A percentile compares a stretch with the other conserved stretches of the same genome.
Evolutionary conservation across 2,113 vertebrate species (phyloP).

Genomic region (Centrocercus urophasianus): DNA sequence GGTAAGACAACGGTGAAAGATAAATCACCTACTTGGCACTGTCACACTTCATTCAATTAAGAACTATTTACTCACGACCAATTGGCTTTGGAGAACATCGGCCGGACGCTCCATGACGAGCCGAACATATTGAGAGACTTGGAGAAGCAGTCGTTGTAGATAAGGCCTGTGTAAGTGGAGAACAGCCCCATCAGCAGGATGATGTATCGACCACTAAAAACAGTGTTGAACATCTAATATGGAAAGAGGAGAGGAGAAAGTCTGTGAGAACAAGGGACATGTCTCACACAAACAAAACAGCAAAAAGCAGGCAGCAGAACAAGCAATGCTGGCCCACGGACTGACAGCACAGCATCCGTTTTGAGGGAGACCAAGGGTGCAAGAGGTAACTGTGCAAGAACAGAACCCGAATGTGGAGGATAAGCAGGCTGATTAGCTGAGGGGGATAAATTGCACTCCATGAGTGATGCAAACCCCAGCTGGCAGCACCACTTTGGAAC

Average conservation of each 20-base stretch:
- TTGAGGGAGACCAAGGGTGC: neutral
- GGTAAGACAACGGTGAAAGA: neutral
- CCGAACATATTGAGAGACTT: constrained; percentile 95
- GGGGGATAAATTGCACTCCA: neutral
- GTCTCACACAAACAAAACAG: neutral
- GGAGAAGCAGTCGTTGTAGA: constrained; percentile 99
- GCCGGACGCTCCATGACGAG: constrained; percentile 93
- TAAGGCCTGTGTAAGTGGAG: constrained; percentile 95
- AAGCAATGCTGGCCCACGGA: fast-evolving
- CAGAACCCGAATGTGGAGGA: neutral
- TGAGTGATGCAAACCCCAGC: neutral
- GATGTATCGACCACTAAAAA: constrained; percentile 96
- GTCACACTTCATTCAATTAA: neutral
- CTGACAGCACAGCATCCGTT: neutral
- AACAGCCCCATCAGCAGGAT: constrained; percentile 97
- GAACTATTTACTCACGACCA: constrained; percentile 90
- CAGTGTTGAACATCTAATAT: constrained; percentile 91
- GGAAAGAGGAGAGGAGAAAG: neutral
- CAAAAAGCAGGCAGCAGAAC: neutral
- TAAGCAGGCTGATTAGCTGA: neutral
- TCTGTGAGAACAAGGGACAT: neutral
- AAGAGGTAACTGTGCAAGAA: neutral
- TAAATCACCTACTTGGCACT: neutral
- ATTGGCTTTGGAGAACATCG: constrained; percentile 90
- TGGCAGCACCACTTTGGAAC: neutral